Base-by-base conservation (phyloP, 2,888 invertebrate species). In the Rhabditophanes sp. region DNA sequence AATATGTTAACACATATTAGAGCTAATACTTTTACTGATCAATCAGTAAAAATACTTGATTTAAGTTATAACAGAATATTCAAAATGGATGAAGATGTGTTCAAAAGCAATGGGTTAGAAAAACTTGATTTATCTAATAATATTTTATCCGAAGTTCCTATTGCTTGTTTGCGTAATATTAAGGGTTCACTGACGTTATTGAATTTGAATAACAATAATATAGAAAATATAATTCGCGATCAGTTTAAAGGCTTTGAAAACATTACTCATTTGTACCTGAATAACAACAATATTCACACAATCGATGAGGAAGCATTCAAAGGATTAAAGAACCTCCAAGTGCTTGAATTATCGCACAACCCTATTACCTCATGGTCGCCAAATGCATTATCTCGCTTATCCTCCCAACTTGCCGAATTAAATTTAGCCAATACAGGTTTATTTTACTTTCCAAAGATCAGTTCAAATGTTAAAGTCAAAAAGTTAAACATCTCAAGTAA, bases 181-280 rank as follows among this genome's bases (percentile, higher is more conserved):
- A n/a, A n/a, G n/a, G n/a, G n/a, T n/a, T n/a, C n/a, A n/a, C 73
- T 87, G 50, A 75, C 77, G 52, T 79, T 78, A 57, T 72, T 87
- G 54, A 79, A 82, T 65, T 69, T 87, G 51, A 78, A 81, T 30
- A 76, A 79, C 59, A 87, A 87, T 69, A 72, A 76, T 16, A 46
- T 58, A 19, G 30, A 37, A 18, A 14, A 44, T n/a, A 37, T 59
- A 40, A 42, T 25, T 28, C 3, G 39, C 38, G 16, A 42, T 35
- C 28, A 44, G 44, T 24, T 49, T 39, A 36, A 36, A 11, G 55
- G 49, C 3, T 37, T 57, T 23, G 35, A 35, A 14, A 53, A 53
- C 33, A 29, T 60, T 7, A 48, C 50, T 5, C 22, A 30, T 15
- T 38, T 60, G 4, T 40, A 35, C 4, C 42, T 62, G 9, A 17